Percentiles rank a stretch among this genome's conserved stretches.
phyloP scores from a whole-genome alignment of 1,140 invertebrate genomes.

The Mesaphorura yosii region DNA sequence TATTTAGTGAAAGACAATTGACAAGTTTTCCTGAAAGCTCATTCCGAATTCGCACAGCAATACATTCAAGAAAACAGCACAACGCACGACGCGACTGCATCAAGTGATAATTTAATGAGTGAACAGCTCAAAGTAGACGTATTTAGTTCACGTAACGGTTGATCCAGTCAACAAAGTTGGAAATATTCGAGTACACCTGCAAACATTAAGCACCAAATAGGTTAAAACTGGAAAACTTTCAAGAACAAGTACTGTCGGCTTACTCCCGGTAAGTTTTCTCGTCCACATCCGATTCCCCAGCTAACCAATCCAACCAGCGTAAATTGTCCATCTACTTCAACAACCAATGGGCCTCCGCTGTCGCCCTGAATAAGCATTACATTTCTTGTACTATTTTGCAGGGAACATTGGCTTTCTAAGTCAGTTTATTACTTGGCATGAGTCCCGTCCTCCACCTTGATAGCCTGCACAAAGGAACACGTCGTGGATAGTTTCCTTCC shows the following conservation, averaged over 20 bases:
- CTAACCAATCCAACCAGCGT: conserved; percentile 77
- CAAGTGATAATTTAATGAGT: too few species aligned
- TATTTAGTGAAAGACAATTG: too few species aligned
- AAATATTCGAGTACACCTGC: conserved; percentile 84
- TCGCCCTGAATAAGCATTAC: conserved; percentile 52
- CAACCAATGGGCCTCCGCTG: conserved; percentile 68
- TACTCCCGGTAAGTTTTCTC: conserved; percentile 56
- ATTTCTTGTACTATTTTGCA: conserved; percentile 1
- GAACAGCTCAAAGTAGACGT: too few species aligned
- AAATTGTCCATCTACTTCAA: conserved; percentile 65
- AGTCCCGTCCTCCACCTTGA: conserved; percentile 57
- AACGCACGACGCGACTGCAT: too few species aligned
- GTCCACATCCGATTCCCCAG: conserved; percentile 78
- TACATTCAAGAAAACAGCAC: too few species aligned
- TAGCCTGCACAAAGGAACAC: conserved; percentile 88
- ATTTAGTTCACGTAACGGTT: conserved; percentile 31
- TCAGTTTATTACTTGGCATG: conserved; percentile 41
- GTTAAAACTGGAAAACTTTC: too few species aligned
- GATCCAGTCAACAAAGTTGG: conserved; percentile 85
- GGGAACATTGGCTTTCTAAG: too few species aligned
- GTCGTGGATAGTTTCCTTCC: conserved; percentile 80
- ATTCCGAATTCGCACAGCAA: too few species aligned
- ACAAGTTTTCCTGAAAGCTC: too few species aligned
- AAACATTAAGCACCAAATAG: too few species aligned
- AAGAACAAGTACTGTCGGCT: too few species aligned